Base-by-base conservation (phyloP, 2,888 invertebrate species). In the Lacanobia wlatinum region DNA sequence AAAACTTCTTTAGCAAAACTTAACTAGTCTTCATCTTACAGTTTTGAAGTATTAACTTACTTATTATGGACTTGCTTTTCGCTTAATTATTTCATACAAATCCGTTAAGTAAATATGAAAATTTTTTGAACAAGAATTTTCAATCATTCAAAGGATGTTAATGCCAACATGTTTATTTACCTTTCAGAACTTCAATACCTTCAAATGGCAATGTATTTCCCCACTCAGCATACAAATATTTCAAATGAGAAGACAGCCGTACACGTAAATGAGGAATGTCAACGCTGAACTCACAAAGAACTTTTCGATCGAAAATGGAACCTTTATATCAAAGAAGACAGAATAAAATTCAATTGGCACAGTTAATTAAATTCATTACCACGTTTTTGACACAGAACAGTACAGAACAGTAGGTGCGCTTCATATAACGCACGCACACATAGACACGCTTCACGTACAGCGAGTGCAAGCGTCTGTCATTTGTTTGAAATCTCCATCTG, bases 261-360 rank as follows among this genome's bases (percentile, higher is more conserved):
- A 78, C 53, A 43, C 14, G 48, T 61, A 50, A 53, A 78, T 58
- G 70, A 62, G 55, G 40, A 38, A 53, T 83, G 83, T 73, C 83
- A 69, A 72, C 40, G 34, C 1, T 28, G 28, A 71, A 77, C 53
- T 82, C 52, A 18, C 43, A 66, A 70, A 55, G 55, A 69, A 79
- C 55, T 59, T 78, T 72, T 53, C 21, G n/a, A 50, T 55, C n/a
- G 18, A 48, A 78, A 66, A 60, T 52, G 58, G 55, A 59, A 68
- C 46, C 61, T 80, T 70, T 70, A 34, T 52, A 10, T 59, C 21
- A 62, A 70, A 66, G 56, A 70, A 55, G 23, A 34, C 40, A 6
- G n/a, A 60, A 50, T 60, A 67, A 78, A 85, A 89, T 87, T 81
- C 77, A 82, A 81, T 80, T 87, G 80, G 80, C 87, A 87, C 86